phyloP scores from a whole-genome alignment of 2,113 vertebrate species.

The Petaurus breviceps region DNA sequence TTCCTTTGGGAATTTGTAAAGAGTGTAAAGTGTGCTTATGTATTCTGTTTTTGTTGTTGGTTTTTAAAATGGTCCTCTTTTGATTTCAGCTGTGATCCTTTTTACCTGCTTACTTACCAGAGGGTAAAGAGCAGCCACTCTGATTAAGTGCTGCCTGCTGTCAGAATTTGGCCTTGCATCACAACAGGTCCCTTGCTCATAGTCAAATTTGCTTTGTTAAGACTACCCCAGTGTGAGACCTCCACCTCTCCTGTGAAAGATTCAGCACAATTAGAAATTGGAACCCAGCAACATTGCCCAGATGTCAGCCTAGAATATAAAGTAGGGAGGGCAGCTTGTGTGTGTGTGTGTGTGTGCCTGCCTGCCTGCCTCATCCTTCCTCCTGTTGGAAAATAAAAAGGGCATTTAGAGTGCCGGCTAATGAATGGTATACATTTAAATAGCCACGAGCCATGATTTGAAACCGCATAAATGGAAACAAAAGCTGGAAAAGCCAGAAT shows the following conservation, averaged over 20 bases:
- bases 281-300: slow-evolving; percentile 40
- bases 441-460: slow-evolving; percentile 64
- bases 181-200: slow-evolving; percentile 43
- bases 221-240: slow-evolving; percentile 47
- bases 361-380: slow-evolving; percentile 50
- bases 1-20: slow-evolving; percentile 39
- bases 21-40: neutral
- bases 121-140: slow-evolving; percentile 45
- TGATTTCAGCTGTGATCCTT: slow-evolving; percentile 33
- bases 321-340: slow-evolving; percentile 43
- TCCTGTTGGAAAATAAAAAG: slow-evolving; percentile 65
- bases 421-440: slow-evolving; percentile 72
- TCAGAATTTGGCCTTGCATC: slow-evolving; percentile 51
- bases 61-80: slow-evolving; percentile 31
- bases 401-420: slow-evolving; percentile 65
- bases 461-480: slow-evolving; percentile 63
- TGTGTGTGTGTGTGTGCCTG: slow-evolving; percentile 14
- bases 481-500: slow-evolving; percentile 62
- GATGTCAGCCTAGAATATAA: slow-evolving; percentile 61
- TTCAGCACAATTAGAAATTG: slow-evolving; percentile 42
- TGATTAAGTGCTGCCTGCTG: neutral
- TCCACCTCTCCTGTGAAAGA: slow-evolving; percentile 51
- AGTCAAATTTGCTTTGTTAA: slow-evolving; percentile 42
- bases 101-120: slow-evolving; percentile 43
- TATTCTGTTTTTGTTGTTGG: slow-evolving; percentile 42